Evolutionary conservation across 2,797 vertebrate species (phyloP).

Genomic region (Varecia variegata): DNA sequence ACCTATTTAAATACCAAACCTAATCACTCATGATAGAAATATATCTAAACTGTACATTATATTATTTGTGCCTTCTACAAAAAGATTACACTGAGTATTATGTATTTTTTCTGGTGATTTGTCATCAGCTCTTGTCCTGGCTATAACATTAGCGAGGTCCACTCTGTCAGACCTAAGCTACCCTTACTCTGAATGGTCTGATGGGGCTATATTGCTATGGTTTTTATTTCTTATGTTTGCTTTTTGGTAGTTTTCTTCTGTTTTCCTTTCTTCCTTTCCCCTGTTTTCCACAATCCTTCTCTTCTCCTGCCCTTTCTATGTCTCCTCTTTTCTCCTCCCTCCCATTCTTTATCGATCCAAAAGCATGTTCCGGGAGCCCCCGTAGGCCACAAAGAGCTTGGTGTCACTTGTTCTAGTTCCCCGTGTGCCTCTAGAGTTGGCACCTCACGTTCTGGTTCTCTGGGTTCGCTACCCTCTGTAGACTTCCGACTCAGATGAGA

Average conservation of each 20-base stretch:
- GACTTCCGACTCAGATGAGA: not conserved
- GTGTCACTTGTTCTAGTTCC: not conserved
- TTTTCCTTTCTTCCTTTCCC: not conserved
- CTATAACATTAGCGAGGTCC: no score
- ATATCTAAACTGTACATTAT: not conserved
- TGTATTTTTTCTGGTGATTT: not conserved
- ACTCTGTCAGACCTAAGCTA: not conserved
- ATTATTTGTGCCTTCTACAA: not conserved
- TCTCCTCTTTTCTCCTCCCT: not conserved
- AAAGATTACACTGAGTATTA: not conserved
- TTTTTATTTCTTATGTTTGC: not conserved
- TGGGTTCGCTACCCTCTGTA: not conserved
- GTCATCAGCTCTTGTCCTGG: not conserved
- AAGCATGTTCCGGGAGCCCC: fast-evolving
- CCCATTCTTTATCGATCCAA: not conserved
- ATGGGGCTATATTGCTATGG: fast-evolving
- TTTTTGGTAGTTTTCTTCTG: not conserved
- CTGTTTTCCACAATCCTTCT: not conserved
- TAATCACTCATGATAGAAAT: not conserved
- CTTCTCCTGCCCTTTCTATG: not conserved
- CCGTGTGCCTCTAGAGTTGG: not conserved
- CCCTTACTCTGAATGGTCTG: fast-evolving
- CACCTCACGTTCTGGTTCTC: not conserved
- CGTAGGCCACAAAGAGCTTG: not conserved
- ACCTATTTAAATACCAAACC: not conserved